phyloP scores from a whole-genome alignment of 2,113 vertebrate species.

The Dinomys branickii region DNA sequence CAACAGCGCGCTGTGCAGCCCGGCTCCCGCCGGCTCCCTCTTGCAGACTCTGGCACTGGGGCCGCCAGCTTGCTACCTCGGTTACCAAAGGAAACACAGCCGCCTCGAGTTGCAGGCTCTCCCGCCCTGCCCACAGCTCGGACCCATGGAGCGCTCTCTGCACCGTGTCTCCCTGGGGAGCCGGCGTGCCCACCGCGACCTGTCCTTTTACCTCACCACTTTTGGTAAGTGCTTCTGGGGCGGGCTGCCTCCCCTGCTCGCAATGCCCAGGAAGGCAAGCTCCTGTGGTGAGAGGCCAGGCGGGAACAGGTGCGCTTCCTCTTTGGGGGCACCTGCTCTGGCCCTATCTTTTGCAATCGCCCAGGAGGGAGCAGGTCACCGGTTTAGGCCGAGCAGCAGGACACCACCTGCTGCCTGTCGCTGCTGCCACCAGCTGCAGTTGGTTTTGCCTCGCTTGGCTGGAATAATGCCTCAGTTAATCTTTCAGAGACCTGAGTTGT shows the following conservation, averaged over 20 bases:
- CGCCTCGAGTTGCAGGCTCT: constrained; percentile 49
- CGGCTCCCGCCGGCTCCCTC: not conserved
- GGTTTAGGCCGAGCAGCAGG: not conserved
- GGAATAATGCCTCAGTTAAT: not conserved
- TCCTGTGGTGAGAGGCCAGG: not conserved
- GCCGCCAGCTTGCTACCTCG: constrained; percentile 65
- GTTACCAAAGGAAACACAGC: constrained; percentile 67
- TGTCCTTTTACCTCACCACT: constrained; percentile 85
- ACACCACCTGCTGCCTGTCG: constrained; percentile 50
- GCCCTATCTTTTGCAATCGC: not conserved
- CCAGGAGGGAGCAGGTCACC: not conserved
- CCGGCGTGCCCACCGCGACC: constrained; percentile 68
- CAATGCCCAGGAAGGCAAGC: not conserved
- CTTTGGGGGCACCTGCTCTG: not conserved
- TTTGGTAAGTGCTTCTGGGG: constrained; percentile 84
- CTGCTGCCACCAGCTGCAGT: not conserved
- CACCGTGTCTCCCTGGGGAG: constrained; percentile 77
- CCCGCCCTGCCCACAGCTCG: not conserved
- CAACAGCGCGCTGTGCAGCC: constrained; percentile 75
- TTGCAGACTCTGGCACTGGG: not conserved
- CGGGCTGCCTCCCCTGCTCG: not conserved
- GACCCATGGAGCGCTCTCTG: constrained; percentile 82
- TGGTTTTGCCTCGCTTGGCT: constrained; percentile 42
- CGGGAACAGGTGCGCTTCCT: not conserved
- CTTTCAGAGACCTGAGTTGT: constrained; percentile 16